Conservation (phyloP, 2,113 vertebrate species). For the Cyanoderma ruficeps region DNA sequence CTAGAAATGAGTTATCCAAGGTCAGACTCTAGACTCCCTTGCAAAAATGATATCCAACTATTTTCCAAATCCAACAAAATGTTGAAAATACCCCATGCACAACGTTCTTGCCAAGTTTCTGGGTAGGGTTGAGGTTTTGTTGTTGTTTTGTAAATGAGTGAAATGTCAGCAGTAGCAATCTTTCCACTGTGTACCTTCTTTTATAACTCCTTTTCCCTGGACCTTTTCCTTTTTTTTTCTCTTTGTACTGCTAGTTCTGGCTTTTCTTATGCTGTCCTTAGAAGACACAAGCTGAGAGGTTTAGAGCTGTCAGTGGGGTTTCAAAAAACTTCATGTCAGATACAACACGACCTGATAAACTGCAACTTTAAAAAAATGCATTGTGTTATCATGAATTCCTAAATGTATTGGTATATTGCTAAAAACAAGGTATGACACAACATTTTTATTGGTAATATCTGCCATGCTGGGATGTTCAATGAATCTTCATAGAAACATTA, state of each 20-base stretch:
- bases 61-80: neutral
- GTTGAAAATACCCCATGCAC: neutral
- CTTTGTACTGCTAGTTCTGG: neutral
- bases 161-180: neutral
- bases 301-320: neutral
- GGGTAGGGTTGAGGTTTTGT: neutral
- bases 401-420: neutral
- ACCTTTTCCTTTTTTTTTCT: neutral
- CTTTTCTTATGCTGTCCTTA: neutral
- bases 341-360: neutral
- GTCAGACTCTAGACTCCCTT: neutral
- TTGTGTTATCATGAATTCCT: neutral
- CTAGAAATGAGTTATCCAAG: conserved; percentile 31
- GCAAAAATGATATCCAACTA: neutral
- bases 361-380: neutral
- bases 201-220: neutral
- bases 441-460: neutral
- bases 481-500: neutral
- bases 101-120: neutral
- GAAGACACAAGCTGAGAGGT: neutral
- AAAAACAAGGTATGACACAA: neutral
- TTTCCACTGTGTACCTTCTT: neutral
- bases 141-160: neutral
- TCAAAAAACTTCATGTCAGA: neutral
- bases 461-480: neutral